A percentile compares a stretch with the other conserved stretches of the same genome.
These are phyloP conservation scores for Stictonetta naevosa DNA, from an alignment of 2,113 vertebrate genomes.

Conservation along the genomic window DNA sequence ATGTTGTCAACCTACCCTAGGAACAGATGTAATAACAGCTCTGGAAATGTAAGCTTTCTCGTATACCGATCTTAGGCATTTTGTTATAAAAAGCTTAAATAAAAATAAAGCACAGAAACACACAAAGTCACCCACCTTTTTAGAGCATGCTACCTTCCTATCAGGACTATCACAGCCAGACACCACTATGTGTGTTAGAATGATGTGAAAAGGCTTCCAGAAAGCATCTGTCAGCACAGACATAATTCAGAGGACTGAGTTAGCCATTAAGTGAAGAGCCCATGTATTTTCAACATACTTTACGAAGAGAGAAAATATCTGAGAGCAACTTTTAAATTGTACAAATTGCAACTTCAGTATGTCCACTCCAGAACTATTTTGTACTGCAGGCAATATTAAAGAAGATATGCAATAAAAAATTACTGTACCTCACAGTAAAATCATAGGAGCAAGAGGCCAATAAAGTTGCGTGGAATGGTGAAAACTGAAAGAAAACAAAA, in stretches of 20 bases:
- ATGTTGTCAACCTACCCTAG: neutral
- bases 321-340: neutral
- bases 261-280: conserved; percentile 11
- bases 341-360: neutral
- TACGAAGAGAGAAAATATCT: conserved; percentile 5
- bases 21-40: neutral
- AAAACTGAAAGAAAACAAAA: conserved; percentile 85
- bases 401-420: neutral
- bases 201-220: neutral
- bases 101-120: neutral
- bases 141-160: neutral
- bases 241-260: neutral
- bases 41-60: neutral
- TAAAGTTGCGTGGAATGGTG: conserved; percentile 85
- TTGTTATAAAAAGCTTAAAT: neutral
- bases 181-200: neutral
- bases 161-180: neutral
- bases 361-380: neutral
- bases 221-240: conserved; percentile 27
- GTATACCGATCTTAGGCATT: neutral
- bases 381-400: neutral
- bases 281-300: neutral
- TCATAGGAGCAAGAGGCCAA: conserved; percentile 97
- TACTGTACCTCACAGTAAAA: conserved; percentile 92
- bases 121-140: neutral